Evolutionary conservation across 2,888 invertebrate species (phyloP), one percentile per base, ranked within the genome.

Genomic region (Ischnura elegans): DNA sequence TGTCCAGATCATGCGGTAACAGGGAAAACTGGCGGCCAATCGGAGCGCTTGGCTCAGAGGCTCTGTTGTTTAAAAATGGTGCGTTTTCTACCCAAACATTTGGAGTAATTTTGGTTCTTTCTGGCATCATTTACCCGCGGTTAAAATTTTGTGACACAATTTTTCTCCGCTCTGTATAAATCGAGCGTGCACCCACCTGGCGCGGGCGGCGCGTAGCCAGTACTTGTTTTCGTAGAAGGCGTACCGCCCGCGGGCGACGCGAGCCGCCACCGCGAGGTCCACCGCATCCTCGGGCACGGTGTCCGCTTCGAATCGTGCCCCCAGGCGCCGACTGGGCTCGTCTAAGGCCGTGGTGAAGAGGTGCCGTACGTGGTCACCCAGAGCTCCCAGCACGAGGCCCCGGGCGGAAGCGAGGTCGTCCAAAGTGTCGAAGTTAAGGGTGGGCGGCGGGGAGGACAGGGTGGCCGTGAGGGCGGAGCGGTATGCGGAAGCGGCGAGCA

Each of bases 391-490:
- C 1, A 96, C 96, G 8, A 98, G 96, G 94, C 97, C 96, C 94
- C 97, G 98, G 94, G 97, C 98, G 93, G 97, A 96, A 0, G 97
- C 97, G 0, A 98, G 95, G 95, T 98, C 97, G 94, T 97, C 96
- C 61, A 98, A 95, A 0, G 98, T 98, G 95, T 98, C 98, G 76
- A 98, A 98, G 0, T 94, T 94, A 95, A 96, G 97, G 97, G 97
- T 97, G 21, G 97, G 97, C 0, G 97, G 97, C 46, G 98, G 98
- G 95, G 97, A 98, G 0, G 98, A 98, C 87, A 98, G 96, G 93
- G 98, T 98, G 0, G 98, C 98, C 0, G 98, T 98, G 97, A 98
- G 97, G 95, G 98, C 98, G 0, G 98, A 98, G 95, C 98, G 96
- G 95, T 98, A 98, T 0, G 98, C 97, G 0, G 98, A 98, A 0